Percentiles rank a stretch among this genome's conserved stretches.
Evolutionary conservation across 2,888 invertebrate species (phyloP).

Genomic region (Scaptomyza flava): DNA sequence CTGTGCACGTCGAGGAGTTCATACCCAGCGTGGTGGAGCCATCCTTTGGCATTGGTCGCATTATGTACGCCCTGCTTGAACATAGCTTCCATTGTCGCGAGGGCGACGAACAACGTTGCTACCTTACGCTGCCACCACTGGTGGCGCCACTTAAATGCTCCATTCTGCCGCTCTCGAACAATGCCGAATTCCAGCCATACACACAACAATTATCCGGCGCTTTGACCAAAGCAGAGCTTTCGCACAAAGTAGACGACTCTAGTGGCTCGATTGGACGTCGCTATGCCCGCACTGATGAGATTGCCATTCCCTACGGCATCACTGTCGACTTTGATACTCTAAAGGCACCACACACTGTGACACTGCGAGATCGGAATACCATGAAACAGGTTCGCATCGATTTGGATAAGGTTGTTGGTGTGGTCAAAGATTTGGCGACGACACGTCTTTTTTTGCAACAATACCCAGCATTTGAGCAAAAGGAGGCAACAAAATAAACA

Average conservation of each 20-base stretch:
- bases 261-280: constrained; percentile 97
- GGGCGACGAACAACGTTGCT: constrained; percentile 97
- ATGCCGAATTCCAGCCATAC: constrained; percentile 94
- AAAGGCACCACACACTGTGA: constrained; percentile 94
- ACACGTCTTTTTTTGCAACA: constrained; percentile 89
- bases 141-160: constrained; percentile 99
- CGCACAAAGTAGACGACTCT: constrained; percentile 97
- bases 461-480: constrained; percentile 94
- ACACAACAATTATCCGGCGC: constrained; percentile 91
- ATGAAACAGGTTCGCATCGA: constrained; percentile 95
- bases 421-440: constrained; percentile 91
- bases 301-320: constrained; percentile 98
- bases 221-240: constrained; percentile 92
- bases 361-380: constrained; percentile 96
- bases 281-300: constrained; percentile 98
- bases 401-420: constrained; percentile 90
- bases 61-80: constrained; percentile 98
- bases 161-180: constrained; percentile 96
- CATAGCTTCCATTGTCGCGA: constrained; percentile 97
- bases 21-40: constrained; percentile 99
- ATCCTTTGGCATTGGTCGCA: constrained; percentile 98
- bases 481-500: constrained; percentile 84
- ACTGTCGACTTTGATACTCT: constrained; percentile 99
- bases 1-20: constrained; percentile 97
- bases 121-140: constrained; percentile 94